phyloP scores from a whole-genome alignment of 2,113 vertebrate genomes.

The Pycnonotus jocosus region DNA sequence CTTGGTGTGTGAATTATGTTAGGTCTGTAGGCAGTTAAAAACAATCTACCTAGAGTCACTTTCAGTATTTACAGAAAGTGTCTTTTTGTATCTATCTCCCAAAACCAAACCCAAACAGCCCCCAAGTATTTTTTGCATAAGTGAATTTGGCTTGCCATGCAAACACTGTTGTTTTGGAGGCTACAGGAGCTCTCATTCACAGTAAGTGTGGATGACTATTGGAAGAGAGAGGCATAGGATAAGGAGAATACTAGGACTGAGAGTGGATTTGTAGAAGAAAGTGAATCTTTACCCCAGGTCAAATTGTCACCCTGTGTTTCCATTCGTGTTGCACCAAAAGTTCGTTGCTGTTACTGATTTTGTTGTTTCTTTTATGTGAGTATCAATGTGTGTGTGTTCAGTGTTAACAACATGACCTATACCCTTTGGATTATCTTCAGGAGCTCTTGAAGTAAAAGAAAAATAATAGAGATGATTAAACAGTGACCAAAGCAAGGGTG shows the following conservation, averaged over 20 bases:
- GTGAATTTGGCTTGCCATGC: not conserved
- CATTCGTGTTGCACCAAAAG: not conserved
- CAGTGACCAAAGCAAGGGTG: not conserved
- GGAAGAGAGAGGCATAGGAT: not conserved
- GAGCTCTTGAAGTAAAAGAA: not conserved
- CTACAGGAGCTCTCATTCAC: not conserved
- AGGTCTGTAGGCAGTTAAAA: not conserved
- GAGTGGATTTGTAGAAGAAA: not conserved
- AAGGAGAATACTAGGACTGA: not conserved
- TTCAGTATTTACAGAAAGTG: not conserved
- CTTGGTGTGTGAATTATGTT: not conserved
- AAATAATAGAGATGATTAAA: not conserved
- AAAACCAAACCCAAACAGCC: not conserved
- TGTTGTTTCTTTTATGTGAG: not conserved
- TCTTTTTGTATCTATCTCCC: not conserved
- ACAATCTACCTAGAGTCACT: not conserved
- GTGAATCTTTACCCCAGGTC: not conserved
- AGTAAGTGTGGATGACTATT: not conserved
- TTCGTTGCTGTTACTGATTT: not conserved
- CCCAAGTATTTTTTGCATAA: not conserved
- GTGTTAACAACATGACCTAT: not conserved
- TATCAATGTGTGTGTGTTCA: not conserved
- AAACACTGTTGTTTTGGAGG: not conserved
- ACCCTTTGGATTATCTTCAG: not conserved
- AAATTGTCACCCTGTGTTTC: not conserved